Conservation (phyloP, 2,113 vertebrate genomes). For the Crotalus horridus region DNA sequence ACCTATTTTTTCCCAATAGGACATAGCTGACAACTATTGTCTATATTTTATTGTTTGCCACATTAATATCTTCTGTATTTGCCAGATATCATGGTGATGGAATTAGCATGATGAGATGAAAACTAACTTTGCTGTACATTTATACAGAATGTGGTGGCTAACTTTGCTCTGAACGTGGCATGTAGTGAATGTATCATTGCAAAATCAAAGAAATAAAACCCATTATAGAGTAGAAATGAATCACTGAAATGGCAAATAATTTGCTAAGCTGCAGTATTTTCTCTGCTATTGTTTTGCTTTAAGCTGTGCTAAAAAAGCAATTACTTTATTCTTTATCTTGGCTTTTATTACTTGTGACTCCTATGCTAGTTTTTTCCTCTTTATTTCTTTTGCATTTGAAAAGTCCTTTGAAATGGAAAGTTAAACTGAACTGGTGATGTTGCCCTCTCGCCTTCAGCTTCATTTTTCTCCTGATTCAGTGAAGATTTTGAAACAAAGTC, state of each 20-base stretch:
- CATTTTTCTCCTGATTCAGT: neutral
- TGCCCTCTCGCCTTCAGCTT: constrained; percentile 10
- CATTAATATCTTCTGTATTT: constrained; percentile 2
- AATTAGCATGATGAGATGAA: constrained; percentile 42
- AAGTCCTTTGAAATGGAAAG: constrained; percentile 34
- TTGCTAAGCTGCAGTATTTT: constrained; percentile 62
- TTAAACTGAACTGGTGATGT: constrained; percentile 34
- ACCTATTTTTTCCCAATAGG: neutral
- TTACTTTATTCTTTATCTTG: constrained; percentile 60
- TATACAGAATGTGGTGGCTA: constrained; percentile 53
- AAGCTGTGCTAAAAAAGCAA: constrained; percentile 62
- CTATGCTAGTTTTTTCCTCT: constrained; percentile 50
- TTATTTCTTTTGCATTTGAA: constrained; percentile 55
- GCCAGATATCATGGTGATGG: neutral
- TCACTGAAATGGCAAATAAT: constrained; percentile 61
- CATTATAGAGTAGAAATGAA: constrained; percentile 66
- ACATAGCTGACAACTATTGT: constrained; percentile 5
- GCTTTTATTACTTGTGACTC: constrained; percentile 63
- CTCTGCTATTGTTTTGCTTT: constrained; percentile 63
- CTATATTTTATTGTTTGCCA: constrained; percentile 31
- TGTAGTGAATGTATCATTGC: constrained; percentile 69
- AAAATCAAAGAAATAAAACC: constrained; percentile 62
- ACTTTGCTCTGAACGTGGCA: constrained; percentile 65
- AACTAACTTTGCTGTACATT: constrained; percentile 47
- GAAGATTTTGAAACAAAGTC: constrained; percentile 1